Conservation (phyloP, 2,797 vertebrate genomes). For the Pseudotriccus pelzelni region DNA sequence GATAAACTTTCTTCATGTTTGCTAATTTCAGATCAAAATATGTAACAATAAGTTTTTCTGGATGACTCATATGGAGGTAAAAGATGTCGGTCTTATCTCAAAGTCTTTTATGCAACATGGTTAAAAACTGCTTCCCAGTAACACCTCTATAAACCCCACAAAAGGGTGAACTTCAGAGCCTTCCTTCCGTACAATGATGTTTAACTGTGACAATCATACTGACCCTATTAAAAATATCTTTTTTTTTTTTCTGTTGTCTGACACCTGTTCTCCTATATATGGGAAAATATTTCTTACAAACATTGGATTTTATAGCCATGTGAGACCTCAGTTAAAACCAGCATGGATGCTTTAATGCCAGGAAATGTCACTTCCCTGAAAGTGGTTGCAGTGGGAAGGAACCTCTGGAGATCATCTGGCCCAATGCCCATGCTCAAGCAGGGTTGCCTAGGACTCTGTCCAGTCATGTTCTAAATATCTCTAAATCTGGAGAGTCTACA, state of each 20-base stretch:
- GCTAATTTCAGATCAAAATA: constrained; percentile 23
- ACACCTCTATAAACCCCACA: background rate
- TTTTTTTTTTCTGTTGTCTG: background rate
- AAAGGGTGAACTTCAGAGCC: background rate
- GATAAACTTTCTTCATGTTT: constrained; percentile 21
- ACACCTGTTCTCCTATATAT: background rate
- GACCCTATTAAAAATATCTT: background rate
- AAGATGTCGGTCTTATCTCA: background rate
- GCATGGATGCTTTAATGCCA: background rate
- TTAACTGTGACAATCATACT: background rate
- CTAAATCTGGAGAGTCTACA: background rate
- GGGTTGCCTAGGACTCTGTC: background rate
- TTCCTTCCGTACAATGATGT: background rate
- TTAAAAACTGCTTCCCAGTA: background rate
- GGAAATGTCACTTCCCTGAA: background rate
- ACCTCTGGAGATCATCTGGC: background rate
- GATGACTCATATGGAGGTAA: background rate
- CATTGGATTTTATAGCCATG: background rate
- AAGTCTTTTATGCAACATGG: background rate
- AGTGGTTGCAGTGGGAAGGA: background rate
- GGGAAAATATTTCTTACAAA: background rate
- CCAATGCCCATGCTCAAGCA: fast-evolving
- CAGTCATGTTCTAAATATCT: background rate
- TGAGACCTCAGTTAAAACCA: background rate
- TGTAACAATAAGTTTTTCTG: background rate